phyloP scores from a whole-genome alignment of 2,113 vertebrate genomes.

The Podocnemis expansa region DNA sequence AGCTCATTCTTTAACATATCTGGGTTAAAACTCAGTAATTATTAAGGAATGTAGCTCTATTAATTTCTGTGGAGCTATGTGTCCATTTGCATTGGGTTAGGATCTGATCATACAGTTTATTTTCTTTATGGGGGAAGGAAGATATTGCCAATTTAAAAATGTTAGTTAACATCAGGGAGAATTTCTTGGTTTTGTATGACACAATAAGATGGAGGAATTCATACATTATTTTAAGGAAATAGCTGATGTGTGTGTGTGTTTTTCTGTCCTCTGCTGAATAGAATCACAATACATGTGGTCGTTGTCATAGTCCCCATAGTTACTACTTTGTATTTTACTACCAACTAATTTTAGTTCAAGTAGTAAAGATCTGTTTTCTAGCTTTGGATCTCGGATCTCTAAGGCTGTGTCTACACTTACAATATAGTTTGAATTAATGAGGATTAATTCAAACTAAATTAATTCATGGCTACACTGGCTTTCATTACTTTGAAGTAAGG shows the following conservation, averaged over 20 bases:
- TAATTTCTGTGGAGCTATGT: rapidly evolving
- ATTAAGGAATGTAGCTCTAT: too few species aligned
- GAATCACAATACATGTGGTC: background rate
- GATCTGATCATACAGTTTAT: background rate
- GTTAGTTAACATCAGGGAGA: background rate
- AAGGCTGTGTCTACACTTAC: too few species aligned
- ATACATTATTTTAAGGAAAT: background rate
- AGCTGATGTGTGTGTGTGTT: rapidly evolving
- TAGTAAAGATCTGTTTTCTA: background rate
- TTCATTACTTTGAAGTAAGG: too few species aligned
- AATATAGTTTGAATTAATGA: too few species aligned
- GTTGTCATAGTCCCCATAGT: background rate
- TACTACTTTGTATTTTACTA: background rate
- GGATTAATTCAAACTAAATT: too few species aligned
- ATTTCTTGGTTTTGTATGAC: conserved; percentile 1
- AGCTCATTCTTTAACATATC: too few species aligned
- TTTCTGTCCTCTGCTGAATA: background rate
- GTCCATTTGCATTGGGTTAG: too few species aligned
- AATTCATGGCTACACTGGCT: too few species aligned
- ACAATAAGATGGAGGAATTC: background rate
- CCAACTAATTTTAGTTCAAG: background rate
- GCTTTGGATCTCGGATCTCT: background rate
- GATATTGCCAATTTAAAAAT: background rate
- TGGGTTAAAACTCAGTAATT: too few species aligned
- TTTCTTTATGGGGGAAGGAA: background rate